Conservation (phyloP, 2,888 invertebrate species). For the Geophilus truncorum region DNA sequence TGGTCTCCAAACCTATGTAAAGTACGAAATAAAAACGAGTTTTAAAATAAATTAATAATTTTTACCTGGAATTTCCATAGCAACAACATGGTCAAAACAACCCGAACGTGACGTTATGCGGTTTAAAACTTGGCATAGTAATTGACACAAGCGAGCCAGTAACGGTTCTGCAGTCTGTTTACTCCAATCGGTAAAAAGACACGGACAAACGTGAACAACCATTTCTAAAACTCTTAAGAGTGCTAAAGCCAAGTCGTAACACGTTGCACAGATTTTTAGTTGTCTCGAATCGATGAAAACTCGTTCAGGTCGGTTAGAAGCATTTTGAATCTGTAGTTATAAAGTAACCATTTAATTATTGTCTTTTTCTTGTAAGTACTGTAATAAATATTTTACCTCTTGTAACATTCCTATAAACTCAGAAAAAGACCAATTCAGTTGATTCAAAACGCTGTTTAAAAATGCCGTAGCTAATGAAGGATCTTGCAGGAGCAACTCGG, state of each 20-base stretch:
- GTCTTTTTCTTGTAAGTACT: too few relatives aligned
- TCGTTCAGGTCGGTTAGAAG: constrained; percentile 56
- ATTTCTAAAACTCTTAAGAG: constrained; percentile 73
- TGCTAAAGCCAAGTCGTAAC: constrained; percentile 73
- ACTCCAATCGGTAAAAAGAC: constrained; percentile 60
- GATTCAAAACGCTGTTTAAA: constrained; percentile 71
- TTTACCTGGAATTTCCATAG: constrained; percentile 56
- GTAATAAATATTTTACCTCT: constrained; percentile 53
- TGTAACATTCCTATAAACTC: constrained; percentile 80
- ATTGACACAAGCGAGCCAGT: constrained; percentile 65
- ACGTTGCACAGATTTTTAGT: constrained; percentile 74
- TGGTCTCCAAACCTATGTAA: not conserved
- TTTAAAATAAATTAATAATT: too few relatives aligned
- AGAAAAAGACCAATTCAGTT: constrained; percentile 82
- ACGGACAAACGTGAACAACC: constrained; percentile 63
- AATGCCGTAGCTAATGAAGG: constrained; percentile 63
- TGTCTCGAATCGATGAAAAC: constrained; percentile 68
- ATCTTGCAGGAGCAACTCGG: constrained; percentile 58
- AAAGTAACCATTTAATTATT: too few relatives aligned
- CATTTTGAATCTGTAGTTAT: constrained; percentile 60
- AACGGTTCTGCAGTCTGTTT: constrained; percentile 66
- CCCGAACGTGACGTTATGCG: constrained; percentile 68
- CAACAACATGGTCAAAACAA: constrained; percentile 61
- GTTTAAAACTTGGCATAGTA: constrained; percentile 74
- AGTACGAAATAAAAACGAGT: too few relatives aligned